Conservation (phyloP, 2,113 vertebrate genomes). For the Pedetes capensis region DNA sequence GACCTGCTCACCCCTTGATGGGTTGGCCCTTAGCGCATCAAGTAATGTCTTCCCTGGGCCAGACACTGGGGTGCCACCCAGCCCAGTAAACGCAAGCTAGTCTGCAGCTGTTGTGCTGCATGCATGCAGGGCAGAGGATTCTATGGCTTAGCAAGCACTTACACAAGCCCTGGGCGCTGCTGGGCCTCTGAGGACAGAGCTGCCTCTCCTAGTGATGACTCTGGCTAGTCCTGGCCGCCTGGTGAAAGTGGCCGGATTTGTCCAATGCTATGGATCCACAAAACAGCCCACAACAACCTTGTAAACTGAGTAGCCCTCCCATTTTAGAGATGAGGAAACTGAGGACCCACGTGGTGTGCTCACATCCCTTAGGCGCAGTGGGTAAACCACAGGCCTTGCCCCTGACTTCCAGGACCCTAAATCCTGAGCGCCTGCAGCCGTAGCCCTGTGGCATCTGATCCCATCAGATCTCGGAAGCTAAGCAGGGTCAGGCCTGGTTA, state of each 20-base stretch:
- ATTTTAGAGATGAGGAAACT: neutral
- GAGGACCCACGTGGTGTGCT: neutral
- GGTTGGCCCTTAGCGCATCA: neutral
- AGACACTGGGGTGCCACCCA: neutral
- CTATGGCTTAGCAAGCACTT: neutral
- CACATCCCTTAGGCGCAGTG: neutral
- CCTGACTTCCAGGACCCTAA: neutral
- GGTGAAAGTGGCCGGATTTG: neutral
- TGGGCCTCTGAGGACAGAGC: neutral
- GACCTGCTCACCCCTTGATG: neutral
- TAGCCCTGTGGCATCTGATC: no score
- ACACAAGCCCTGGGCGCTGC: neutral
- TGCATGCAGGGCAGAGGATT: neutral
- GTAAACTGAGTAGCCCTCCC: fast-evolving
- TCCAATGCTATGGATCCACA: neutral
- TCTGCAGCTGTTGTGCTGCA: neutral
- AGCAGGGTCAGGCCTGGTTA: no score
- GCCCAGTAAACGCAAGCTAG: fast-evolving
- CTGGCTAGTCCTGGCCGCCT: neutral
- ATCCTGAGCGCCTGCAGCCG: no score
- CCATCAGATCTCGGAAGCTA: no score
- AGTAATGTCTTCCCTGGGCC: no score
- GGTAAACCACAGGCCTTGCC: neutral
- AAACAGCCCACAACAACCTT: neutral
- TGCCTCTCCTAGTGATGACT: neutral